A percentile compares a stretch with the other conserved stretches of the same genome.
phyloP scores from a whole-genome alignment of 30 jellyfish, hydroid and myxozoan species.

The Rhopilema esculentum region DNA sequence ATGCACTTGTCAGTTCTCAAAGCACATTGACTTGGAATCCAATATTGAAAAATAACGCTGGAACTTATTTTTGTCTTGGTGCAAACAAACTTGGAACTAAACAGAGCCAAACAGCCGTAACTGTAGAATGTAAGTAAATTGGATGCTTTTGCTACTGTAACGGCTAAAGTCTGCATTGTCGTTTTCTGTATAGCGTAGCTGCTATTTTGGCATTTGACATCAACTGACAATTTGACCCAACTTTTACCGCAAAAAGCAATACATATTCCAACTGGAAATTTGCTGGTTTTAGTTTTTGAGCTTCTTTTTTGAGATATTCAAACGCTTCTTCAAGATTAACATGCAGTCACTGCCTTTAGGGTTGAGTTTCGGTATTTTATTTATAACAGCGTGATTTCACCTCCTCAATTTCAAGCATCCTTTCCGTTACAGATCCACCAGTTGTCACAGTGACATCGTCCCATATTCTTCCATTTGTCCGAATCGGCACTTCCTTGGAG shows the following conservation, averaged over 20 bases:
- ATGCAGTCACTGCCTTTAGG: no score
- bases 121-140: constrained; percentile 31
- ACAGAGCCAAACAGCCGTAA: not conserved
- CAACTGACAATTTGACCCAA: not conserved
- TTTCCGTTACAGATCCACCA: constrained; percentile 14
- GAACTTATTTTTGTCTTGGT: constrained; percentile 24
- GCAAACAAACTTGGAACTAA: constrained; percentile 28
- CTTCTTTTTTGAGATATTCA: no score
- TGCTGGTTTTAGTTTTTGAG: no score
- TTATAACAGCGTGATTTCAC: no score
- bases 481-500: not conserved
- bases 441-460: constrained; percentile 27
- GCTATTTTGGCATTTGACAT: not conserved
- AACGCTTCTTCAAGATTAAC: no score
- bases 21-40: constrained; percentile 16
- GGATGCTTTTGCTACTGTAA: no score
- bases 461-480: not conserved
- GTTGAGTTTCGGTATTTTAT: no score
- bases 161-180: not conserved
- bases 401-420: no score
- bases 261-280: no score
- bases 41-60: constrained; percentile 19
- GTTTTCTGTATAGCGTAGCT: not conserved
- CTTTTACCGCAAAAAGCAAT: no score
- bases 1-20: not conserved